Conservation (phyloP, 1,140 invertebrate genomes). For the Nebria ingens region DNA sequence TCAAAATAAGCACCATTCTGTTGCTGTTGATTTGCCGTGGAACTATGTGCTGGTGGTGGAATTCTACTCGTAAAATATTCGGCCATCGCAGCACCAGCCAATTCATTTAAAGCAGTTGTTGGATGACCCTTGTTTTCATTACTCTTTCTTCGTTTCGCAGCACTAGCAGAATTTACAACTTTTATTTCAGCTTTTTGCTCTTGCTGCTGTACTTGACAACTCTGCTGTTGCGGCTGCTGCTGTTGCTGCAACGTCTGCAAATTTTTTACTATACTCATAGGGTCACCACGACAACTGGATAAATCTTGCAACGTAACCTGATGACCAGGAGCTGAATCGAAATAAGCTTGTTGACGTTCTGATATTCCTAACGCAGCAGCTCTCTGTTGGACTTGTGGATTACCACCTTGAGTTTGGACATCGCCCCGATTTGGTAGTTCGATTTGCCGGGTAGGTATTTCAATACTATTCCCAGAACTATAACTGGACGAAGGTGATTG, state of each 20-base stretch:
- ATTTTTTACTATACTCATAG: slow-evolving; percentile 64
- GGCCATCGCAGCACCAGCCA: slow-evolving; percentile 40
- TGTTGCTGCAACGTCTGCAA: slow-evolving; percentile 50
- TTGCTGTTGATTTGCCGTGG: slow-evolving; percentile 49
- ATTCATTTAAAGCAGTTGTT: slow-evolving; percentile 38
- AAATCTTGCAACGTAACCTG: slow-evolving; percentile 56
- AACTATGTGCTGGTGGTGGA: slow-evolving; percentile 57
- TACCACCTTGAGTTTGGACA: slow-evolving; percentile 7
- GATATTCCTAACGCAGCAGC: slow-evolving; percentile 17
- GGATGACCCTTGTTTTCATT: slow-evolving; percentile 32
- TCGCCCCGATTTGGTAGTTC: slow-evolving; percentile 16
- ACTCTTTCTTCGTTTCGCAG: slow-evolving; percentile 30
- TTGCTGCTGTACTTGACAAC: slow-evolving; percentile 11
- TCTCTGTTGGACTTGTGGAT: slow-evolving; percentile 15
- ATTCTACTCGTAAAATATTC: slow-evolving; percentile 49
- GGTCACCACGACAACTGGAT: slow-evolving; percentile 57
- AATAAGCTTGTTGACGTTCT: slow-evolving; percentile 40
- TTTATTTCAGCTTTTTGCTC: not conserved
- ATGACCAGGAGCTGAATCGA: slow-evolving; percentile 37
- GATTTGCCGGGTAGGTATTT: slow-evolving; percentile 17
- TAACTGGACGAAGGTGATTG: slow-evolving; percentile 10
- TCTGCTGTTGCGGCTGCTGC: slow-evolving; percentile 18
- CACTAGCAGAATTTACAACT: not conserved
- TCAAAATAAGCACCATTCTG: slow-evolving; percentile 57
- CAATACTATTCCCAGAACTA: slow-evolving; percentile 15